phyloP scores from a whole-genome alignment of 2,888 invertebrate genomes.

The Oligia fasciuncula region DNA sequence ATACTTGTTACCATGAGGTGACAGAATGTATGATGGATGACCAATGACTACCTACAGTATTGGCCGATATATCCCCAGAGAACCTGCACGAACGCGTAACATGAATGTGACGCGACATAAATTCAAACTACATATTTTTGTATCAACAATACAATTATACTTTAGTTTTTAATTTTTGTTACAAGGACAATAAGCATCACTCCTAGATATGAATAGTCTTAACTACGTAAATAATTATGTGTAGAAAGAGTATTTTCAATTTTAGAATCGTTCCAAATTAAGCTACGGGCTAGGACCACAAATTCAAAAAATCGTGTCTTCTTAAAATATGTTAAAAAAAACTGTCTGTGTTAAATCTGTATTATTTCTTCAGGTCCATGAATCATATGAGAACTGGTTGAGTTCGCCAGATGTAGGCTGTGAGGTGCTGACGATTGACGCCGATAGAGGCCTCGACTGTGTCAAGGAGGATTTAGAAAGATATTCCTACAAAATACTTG shows the following conservation, averaged over 20 bases:
- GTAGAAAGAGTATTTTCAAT: background rate
- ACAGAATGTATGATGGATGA: background rate
- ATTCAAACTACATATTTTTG: background rate
- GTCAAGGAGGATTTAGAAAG: slow-evolving; percentile 84
- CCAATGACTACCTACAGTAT: background rate
- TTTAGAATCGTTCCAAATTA: background rate
- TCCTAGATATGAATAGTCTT: background rate
- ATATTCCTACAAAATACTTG: slow-evolving; percentile 85
- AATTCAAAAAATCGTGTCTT: background rate
- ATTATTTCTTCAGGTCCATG: slow-evolving; percentile 79
- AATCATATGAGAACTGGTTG: slow-evolving; percentile 86
- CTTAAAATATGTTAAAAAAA: background rate
- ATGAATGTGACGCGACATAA: background rate
- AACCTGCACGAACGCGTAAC: background rate
- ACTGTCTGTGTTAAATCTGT: background rate
- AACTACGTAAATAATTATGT: background rate
- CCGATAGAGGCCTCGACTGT: slow-evolving; percentile 76
- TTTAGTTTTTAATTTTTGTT: background rate
- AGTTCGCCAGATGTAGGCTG: slow-evolving; percentile 82
- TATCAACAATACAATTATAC: background rate
- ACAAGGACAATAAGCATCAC: background rate
- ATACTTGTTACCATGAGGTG: background rate
- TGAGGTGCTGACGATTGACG: slow-evolving; percentile 86
- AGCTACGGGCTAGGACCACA: background rate
- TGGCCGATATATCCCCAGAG: background rate